Conservation (phyloP, 2,797 vertebrate genomes). For the Chanos chanos region DNA sequence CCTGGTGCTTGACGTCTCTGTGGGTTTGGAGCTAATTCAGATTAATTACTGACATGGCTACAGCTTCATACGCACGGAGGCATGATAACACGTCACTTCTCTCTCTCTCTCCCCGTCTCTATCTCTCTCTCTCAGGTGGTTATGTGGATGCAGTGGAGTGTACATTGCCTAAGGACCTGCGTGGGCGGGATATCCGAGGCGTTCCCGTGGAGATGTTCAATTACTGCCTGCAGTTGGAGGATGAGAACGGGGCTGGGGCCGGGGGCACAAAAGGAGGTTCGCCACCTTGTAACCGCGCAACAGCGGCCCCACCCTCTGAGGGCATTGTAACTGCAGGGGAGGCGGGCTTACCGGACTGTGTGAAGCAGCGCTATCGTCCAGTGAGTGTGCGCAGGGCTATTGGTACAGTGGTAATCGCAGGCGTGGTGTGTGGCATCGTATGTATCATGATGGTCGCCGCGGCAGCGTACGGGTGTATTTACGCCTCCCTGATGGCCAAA, state of each 20-base stretch:
- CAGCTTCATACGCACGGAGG: neutral
- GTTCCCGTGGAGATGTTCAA: conserved; percentile 99
- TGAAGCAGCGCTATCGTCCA: conserved; percentile 86
- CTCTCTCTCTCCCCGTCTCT: conserved; percentile 3
- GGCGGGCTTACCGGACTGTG: conserved; percentile 76
- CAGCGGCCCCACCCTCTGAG: conserved; percentile 34
- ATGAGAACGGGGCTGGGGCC: conserved; percentile 80
- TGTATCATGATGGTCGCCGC: conserved; percentile 99
- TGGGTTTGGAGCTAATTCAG: conserved; percentile 17
- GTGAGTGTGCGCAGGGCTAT: conserved; percentile 93
- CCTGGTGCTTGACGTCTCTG: conserved; percentile 5
- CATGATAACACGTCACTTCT: neutral
- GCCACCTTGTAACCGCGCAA: conserved; percentile 69
- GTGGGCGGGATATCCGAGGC: conserved; percentile 90
- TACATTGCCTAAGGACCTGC: conserved; percentile 94
- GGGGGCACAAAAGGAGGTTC: conserved; percentile 52
- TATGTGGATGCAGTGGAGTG: conserved; percentile 88
- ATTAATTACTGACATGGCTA: conserved; percentile 6
- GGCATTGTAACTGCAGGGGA: conserved; percentile 44
- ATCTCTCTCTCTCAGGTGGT: conserved; percentile 66
- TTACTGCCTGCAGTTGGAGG: conserved; percentile 94
- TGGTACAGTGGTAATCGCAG: conserved; percentile 94
- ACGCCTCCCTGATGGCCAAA: conserved; percentile 97
- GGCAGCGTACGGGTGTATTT: conserved; percentile 95
- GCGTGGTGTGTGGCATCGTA: conserved; percentile 94